These are phyloP conservation scores for Platycnemis pennipes DNA, from an alignment of 2,888 invertebrate species.

Conservation along the genomic window DNA sequence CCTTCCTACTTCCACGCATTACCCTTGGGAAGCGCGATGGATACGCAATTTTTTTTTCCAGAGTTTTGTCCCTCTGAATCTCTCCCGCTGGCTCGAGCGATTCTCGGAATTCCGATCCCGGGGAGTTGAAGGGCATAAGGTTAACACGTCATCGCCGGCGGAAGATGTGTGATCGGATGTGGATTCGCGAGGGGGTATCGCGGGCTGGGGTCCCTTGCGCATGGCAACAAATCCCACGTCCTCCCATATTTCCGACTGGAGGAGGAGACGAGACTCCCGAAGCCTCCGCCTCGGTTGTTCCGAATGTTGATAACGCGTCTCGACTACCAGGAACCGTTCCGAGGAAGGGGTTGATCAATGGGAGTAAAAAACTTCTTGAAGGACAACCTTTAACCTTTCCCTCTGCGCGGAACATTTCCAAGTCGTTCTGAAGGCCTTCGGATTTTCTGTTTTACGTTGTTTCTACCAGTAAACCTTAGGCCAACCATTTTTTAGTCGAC, in stretches of 20 bases:
- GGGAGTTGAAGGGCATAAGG: neutral
- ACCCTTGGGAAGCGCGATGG: neutral
- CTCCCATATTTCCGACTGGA: neutral
- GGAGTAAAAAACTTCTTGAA: neutral
- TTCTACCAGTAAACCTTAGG: too few relatives aligned
- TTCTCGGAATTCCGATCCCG: neutral
- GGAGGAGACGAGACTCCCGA: too few relatives aligned
- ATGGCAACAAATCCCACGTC: neutral
- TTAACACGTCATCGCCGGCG: neutral
- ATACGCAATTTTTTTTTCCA: neutral
- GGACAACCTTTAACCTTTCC: conserved; percentile 3
- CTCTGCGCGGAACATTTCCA: neutral
- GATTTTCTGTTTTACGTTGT: too few relatives aligned
- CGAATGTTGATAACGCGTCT: neutral
- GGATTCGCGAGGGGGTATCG: neutral
- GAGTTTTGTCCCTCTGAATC: neutral
- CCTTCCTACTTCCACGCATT: neutral
- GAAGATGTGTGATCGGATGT: neutral
- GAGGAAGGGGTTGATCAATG: neutral
- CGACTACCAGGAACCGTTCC: neutral
- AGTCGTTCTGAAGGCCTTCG: too few relatives aligned
- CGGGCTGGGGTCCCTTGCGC: neutral
- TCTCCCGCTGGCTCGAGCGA: neutral
- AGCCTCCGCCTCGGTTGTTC: neutral
- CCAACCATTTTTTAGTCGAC: too few relatives aligned